Evolutionary conservation across 2,888 invertebrate genomes (phyloP).

Genomic region (Pristionchus entomophagus): DNA sequence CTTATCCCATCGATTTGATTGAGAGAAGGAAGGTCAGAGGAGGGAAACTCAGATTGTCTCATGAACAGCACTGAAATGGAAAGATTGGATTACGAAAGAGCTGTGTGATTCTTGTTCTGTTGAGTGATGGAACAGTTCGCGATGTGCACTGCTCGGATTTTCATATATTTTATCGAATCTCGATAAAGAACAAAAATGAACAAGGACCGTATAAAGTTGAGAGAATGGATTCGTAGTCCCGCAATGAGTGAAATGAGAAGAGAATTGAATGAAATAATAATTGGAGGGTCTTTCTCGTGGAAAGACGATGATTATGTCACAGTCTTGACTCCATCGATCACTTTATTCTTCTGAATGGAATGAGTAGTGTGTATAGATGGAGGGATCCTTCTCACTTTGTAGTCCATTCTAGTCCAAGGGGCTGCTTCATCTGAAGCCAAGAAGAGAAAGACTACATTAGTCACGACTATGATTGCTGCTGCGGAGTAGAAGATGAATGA

Average conservation of each 20-base stretch:
- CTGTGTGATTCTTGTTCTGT: too few species aligned
- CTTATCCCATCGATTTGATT: too few species aligned
- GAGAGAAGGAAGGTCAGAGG: too few species aligned
- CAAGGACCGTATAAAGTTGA: constrained; percentile 19
- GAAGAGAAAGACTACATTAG: constrained; percentile 33
- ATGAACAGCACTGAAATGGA: too few species aligned
- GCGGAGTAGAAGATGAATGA: constrained; percentile 39
- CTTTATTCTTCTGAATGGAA: constrained; percentile 26
- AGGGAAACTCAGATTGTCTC: too few species aligned
- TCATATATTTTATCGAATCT: constrained; percentile 21
- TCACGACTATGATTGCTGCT: constrained; percentile 11
- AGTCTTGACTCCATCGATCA: constrained; percentile 4
- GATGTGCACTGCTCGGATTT: too few species aligned
- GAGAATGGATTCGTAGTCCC: constrained; percentile 28
- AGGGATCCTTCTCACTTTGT: background rate
- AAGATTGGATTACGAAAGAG: too few species aligned
- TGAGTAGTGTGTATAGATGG: background rate
- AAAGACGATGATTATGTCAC: background rate
- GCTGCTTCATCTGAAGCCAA: constrained; percentile 33
- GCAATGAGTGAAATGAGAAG: background rate
- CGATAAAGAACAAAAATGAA: background rate
- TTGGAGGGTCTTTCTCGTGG: background rate
- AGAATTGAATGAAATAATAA: background rate
- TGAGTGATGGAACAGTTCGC: too few species aligned
- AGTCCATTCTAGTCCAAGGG: constrained; percentile 26